Percentiles rank a stretch among this genome's conserved stretches.
Evolutionary conservation across 2,888 invertebrate genomes (phyloP).

Genomic region (Drosophila diplacantha): DNA sequence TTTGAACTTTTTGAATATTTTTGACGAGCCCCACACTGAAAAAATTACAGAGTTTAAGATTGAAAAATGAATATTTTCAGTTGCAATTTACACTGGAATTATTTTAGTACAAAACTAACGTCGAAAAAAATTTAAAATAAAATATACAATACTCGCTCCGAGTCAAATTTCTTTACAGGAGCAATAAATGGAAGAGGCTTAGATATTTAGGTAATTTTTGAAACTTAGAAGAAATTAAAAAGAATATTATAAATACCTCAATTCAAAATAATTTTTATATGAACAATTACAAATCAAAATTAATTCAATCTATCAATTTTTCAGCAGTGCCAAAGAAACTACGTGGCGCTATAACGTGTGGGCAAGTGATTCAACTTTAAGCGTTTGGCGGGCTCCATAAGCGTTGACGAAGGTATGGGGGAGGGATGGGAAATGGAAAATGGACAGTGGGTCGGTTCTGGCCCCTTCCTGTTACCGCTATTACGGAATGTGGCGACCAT

Average conservation of each 20-base stretch:
- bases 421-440: constrained; percentile 5
- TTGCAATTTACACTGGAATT: fast-evolving
- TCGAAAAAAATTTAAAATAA: too few species aligned
- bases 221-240: too few species aligned
- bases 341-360: constrained; percentile 20
- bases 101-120: background rate
- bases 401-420: constrained; percentile 6
- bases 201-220: too few species aligned
- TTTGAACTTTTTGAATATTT: constrained; percentile 27
- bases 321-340: constrained; percentile 1
- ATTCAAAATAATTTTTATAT: too few species aligned
- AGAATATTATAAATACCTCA: too few species aligned
- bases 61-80: too few species aligned
- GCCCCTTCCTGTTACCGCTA: constrained; percentile 55
- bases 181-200: background rate
- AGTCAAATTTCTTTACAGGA: background rate
- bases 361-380: constrained; percentile 21
- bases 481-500: constrained; percentile 65
- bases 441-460: constrained; percentile 26
- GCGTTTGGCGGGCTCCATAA: constrained; percentile 3
- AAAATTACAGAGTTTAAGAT: background rate
- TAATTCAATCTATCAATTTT: background rate
- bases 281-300: too few species aligned
- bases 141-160: background rate
- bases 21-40: background rate